Evolutionary conservation across 2,888 invertebrate species (phyloP), one percentile per base, ranked within the genome.

Genomic region (Coenonympha arcania): DNA sequence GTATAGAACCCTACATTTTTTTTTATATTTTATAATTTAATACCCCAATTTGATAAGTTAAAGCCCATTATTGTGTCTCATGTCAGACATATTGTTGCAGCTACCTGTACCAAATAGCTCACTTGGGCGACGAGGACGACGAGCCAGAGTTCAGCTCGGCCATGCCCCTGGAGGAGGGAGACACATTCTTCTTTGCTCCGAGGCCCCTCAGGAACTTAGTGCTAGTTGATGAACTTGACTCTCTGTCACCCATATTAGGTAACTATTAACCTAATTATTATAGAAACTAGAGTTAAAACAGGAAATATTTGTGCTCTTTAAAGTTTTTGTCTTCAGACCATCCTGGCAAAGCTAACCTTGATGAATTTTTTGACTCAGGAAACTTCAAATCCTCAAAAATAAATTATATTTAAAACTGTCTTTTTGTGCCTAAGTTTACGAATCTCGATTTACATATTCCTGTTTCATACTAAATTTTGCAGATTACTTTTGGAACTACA

Each of bases 111-210:
- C 99, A 99, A 89, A 99, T 99, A 71, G 98, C 99, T n/a, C 97
- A 98, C 83, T 88, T 99, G 64, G 99, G 99, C 31, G 99, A 99
- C 81, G 98, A 99, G 70, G 99, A 99, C 74, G 99, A 98, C 75
- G 99, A 99, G 70, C 95, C 98, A 0, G 98, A 99, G 73, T 99
- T 99, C 75, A 98, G 97, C 76, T 98, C 98, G 11, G 96, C 97
- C 1, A 98, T 98, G 95, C 98, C 98, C 0, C 79, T 99, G 37
- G 99, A 99, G 79, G 99, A 99, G 78, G 99, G 98, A 5, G 99
- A 99, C 71, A 99, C 98, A 0, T 99, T 99, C 84, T 99, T 99
- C 87, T 99, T 99, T 85, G 97, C 96, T 1, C 98, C 99, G 1
- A 88, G 99, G 61, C 91, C 94, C 0, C 87, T 99, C 1, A 91